Base-by-base conservation (phyloP, 1,140 invertebrate genomes). In the Diuraphis noxia region DNA sequence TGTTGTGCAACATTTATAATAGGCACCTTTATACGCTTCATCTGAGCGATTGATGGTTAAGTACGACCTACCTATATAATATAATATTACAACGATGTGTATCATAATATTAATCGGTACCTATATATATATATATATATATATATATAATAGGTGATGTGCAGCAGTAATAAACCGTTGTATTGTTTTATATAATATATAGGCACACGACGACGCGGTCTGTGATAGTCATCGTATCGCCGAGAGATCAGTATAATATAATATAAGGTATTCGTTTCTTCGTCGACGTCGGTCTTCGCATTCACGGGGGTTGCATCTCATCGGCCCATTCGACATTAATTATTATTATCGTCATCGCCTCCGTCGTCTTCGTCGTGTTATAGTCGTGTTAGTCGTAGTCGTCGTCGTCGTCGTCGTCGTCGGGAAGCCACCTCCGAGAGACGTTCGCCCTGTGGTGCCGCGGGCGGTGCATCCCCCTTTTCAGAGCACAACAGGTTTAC, bases 241-340 rank as follows among this genome's bases (percentile, higher is more conserved):
- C 13, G 34, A 36, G 34, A 36, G 79, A 81, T 25, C 79, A 40
- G 79, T 38, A n/a, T n/a, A n/a, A n/a, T n/a, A n/a, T n/a, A n/a
- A n/a, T n/a, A n/a, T n/a, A 25, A 81, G 21, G 79, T 25, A 38
- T 38, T 81, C 36, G 36, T 38, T 38, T 82, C 10, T 41, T 30
- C 38, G 10, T 79, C 25, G 81, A 41, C 81, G 38, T 82, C n/a
- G 81, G 38, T 30, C 81, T 38, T 82, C 40, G 41, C 81, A 41
- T 36, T 36, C 19, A 30, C 10, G 81, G 81, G 56, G 56, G 56
- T 56, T 56, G 52, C 38, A 40, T 36, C 38, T 82, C 38, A n/a
- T 85, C 82, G 56, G 30, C 9, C 87, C 87, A 72, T 88, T 88
- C 87, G 77, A 77, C 87, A 72, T 56, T 88, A 88, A 88, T 88